Conservation (phyloP, 2,888 invertebrate genomes). For the Allacma fusca region DNA sequence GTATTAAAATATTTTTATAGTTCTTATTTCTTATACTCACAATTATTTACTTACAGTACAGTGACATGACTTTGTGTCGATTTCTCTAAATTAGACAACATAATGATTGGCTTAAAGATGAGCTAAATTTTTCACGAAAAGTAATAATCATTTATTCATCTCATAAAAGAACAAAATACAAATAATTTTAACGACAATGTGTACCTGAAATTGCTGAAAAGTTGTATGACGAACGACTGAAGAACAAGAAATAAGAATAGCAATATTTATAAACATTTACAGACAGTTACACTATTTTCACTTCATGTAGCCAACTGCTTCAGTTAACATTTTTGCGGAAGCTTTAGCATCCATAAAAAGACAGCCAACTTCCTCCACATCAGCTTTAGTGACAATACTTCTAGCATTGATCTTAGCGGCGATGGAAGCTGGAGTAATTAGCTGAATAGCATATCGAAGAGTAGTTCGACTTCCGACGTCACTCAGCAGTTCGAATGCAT, state of each 20-base stretch:
- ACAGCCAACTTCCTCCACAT: conserved; percentile 78
- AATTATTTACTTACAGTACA: too few relatives aligned
- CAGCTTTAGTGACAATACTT: conserved; percentile 77
- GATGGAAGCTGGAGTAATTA: conserved; percentile 90
- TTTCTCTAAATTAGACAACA: too few relatives aligned
- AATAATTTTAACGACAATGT: too few relatives aligned
- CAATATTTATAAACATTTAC: not conserved
- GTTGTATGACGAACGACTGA: not conserved
- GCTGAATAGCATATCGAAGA: conserved; percentile 86
- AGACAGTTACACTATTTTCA: not conserved
- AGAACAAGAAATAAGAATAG: not conserved
- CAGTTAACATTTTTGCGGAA: conserved; percentile 83
- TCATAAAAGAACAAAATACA: too few relatives aligned
- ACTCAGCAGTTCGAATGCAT: conserved; percentile 79
- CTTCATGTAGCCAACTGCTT: conserved; percentile 35
- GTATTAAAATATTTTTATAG: too few relatives aligned
- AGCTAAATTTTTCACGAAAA: too few relatives aligned
- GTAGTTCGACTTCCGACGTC: conserved; percentile 88
- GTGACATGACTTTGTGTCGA: too few relatives aligned
- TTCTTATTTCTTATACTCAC: too few relatives aligned
- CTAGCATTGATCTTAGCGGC: conserved; percentile 89
- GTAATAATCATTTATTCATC: too few relatives aligned
- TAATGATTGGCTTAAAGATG: too few relatives aligned
- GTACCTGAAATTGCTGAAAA: too few relatives aligned
- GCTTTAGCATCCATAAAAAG: conserved; percentile 96